These are phyloP conservation scores for Elachura formosa DNA, from an alignment of 2,113 vertebrate genomes.

Conservation along the genomic window DNA sequence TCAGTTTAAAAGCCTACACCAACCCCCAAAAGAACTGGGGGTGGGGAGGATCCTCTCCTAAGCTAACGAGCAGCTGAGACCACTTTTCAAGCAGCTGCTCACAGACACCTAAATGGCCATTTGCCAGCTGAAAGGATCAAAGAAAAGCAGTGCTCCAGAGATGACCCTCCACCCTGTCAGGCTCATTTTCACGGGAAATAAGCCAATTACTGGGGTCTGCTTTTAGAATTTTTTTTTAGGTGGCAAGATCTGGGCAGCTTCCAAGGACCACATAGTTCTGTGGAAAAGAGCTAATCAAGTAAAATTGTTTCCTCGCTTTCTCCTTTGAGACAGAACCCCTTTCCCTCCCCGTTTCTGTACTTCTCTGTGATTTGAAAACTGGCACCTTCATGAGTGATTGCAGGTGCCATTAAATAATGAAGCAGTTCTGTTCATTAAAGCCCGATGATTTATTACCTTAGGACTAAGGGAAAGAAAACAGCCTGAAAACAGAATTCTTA, in stretches of 20 bases:
- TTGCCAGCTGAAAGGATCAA: not conserved
- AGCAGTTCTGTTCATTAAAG: conserved; percentile 14
- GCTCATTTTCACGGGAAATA: not conserved
- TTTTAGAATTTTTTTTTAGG: not conserved
- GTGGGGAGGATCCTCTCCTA: not conserved
- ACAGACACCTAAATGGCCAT: not conserved
- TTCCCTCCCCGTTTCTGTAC: not conserved
- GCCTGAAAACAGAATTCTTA: not conserved
- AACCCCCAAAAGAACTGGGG: not conserved
- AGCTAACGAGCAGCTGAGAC: not conserved
- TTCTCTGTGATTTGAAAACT: not conserved
- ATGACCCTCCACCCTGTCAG: not conserved
- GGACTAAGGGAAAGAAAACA: not conserved
- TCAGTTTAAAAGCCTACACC: not conserved
- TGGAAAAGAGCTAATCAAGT: not conserved
- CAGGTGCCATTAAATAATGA: not conserved
- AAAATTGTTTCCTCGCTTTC: not conserved
- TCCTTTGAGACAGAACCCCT: not conserved
- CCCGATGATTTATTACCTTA: conserved; percentile 40
- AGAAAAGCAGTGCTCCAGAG: not conserved
- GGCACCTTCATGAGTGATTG: not conserved
- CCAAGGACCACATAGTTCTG: not conserved
- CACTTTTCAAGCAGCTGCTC: not conserved
- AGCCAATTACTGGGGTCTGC: not conserved
- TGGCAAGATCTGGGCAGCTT: not conserved